These are phyloP conservation scores for Neotragus pygmaeus DNA, from an alignment of 2,113 vertebrate species.

Conservation along the genomic window DNA sequence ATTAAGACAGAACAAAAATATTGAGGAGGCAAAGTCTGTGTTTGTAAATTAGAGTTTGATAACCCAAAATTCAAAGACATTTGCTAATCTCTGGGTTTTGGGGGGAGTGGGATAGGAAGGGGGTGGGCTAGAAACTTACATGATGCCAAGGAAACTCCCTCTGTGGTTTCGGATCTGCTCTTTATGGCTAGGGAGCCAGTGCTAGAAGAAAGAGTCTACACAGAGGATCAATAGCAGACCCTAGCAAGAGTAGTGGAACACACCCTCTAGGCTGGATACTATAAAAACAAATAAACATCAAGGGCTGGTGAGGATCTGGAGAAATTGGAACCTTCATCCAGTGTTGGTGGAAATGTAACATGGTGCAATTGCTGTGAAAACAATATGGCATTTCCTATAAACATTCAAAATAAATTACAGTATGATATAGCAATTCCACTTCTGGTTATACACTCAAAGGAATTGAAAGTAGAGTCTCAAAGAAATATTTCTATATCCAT, in stretches of 20 bases:
- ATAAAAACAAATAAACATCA: background rate
- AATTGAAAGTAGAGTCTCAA: background rate
- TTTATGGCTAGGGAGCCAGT: background rate
- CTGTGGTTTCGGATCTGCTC: background rate
- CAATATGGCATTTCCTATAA: background rate
- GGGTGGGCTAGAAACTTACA: background rate
- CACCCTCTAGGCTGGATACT: background rate
- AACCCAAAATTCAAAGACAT: background rate
- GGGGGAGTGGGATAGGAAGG: background rate
- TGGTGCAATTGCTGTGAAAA: background rate
- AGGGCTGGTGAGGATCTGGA: background rate
- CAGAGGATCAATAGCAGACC: background rate
- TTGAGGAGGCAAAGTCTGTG: background rate
- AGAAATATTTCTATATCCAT: background rate
- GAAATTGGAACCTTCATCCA: background rate
- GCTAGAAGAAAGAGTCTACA: background rate
- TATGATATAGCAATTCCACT: background rate
- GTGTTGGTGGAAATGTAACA: background rate
- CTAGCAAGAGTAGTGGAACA: background rate
- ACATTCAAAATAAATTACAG: background rate
- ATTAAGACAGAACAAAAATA: background rate
- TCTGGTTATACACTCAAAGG: background rate
- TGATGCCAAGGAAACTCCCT: background rate
- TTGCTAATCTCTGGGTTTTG: background rate
- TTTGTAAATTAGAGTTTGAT: background rate